A percentile compares a stretch with the other conserved stretches of the same genome.
Conservation (phyloP, 2,113 vertebrate genomes). For the Rutilus rutilus region DNA sequence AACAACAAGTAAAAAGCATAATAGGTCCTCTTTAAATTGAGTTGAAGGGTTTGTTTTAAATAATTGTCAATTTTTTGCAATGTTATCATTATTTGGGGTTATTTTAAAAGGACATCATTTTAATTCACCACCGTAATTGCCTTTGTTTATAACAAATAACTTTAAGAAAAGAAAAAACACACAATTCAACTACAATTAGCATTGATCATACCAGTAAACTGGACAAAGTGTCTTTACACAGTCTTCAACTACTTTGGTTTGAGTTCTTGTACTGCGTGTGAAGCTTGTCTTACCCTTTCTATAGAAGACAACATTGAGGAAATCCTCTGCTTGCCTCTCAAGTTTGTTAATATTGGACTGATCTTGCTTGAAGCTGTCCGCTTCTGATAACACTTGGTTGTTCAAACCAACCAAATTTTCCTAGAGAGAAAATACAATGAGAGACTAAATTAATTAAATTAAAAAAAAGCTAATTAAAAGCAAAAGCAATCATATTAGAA, state of each 20-base stretch:
- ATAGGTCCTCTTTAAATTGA: too few species aligned
- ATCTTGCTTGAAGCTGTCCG: slow-evolving; percentile 88
- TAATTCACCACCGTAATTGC: not conserved
- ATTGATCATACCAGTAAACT: too few species aligned
- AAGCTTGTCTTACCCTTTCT: slow-evolving; percentile 84
- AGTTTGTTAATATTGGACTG: slow-evolving; percentile 91
- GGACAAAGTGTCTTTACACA: not conserved
- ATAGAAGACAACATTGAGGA: slow-evolving; percentile 99
- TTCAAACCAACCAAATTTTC: slow-evolving; percentile 85
- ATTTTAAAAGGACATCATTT: not conserved
- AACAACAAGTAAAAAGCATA: too few species aligned
- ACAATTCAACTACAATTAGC: not conserved
- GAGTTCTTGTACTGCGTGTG: not conserved
- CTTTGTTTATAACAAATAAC: not conserved
- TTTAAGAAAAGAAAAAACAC: not conserved
- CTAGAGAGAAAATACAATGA: slow-evolving; percentile 64
- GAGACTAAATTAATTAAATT: not conserved
- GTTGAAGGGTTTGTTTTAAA: not conserved
- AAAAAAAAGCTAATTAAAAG: too few species aligned
- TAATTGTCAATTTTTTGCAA: not conserved
- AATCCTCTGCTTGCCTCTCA: slow-evolving; percentile 97
- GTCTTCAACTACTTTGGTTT: not conserved
- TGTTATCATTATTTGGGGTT: not conserved
- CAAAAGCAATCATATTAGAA: too few species aligned
- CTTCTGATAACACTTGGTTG: slow-evolving; percentile 86